Evolutionary conservation across 2,797 vertebrate genomes (phyloP).

Genomic region (Poeciliopsis paucimaculata): DNA sequence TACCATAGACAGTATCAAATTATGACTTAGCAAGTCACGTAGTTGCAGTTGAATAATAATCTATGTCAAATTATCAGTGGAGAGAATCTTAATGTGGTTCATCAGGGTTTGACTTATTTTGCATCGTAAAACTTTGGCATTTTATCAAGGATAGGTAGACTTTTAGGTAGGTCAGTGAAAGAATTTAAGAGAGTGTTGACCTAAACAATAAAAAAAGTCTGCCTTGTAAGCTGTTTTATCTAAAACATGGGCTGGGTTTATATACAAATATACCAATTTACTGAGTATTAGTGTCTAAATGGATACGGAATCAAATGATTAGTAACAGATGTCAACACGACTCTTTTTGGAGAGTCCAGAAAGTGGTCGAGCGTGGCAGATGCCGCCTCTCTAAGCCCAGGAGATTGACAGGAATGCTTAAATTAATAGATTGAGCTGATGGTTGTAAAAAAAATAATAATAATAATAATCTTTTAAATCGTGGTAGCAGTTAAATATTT

Average conservation of each 20-base stretch:
- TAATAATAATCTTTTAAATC: slow-evolving; percentile 61
- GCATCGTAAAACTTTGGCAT: background rate
- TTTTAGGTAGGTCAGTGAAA: background rate
- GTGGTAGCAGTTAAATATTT: slow-evolving; percentile 69
- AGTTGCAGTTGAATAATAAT: background rate
- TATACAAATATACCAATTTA: slow-evolving; percentile 21
- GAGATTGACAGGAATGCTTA: slow-evolving; percentile 65
- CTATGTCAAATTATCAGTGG: background rate
- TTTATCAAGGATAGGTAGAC: background rate
- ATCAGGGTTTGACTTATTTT: background rate
- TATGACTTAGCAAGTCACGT: background rate
- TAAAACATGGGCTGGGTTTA: slow-evolving; percentile 17
- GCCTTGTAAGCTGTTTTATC: slow-evolving; percentile 10
- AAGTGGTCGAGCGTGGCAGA: slow-evolving; percentile 60
- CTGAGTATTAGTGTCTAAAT: slow-evolving; percentile 37
- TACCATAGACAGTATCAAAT: background rate
- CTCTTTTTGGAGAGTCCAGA: slow-evolving; percentile 64
- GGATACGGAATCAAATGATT: slow-evolving; percentile 63
- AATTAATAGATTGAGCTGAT: slow-evolving; percentile 71
- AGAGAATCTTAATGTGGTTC: background rate
- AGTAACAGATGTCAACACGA: slow-evolving; percentile 70
- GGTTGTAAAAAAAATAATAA: slow-evolving; percentile 40
- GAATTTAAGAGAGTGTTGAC: background rate
- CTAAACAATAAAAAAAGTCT: background rate
- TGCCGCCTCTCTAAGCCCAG: slow-evolving; percentile 64